Base-by-base conservation (phyloP, 2,888 invertebrate species). In the Archips xylosteana region DNA sequence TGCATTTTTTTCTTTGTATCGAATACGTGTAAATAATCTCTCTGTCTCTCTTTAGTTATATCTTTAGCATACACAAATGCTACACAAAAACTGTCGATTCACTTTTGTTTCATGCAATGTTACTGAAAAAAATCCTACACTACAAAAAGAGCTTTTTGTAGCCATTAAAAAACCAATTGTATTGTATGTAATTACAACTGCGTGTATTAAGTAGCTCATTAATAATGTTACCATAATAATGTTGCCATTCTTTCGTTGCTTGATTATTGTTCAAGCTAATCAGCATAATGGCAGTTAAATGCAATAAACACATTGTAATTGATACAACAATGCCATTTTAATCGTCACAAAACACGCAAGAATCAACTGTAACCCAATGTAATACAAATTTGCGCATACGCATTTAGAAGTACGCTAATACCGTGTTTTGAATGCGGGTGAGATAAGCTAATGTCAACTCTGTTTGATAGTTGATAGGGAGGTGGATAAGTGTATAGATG, bases 271-370 rank as follows among this genome's bases (percentile, higher is more conserved):
- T 39, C 39, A 8, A 2, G 4, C 36, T n/a, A 36, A 60, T 60
- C 23, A 39, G 36, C 60, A 60, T 60, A 60, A 60, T 60, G 8
- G 36, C n/a, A n/a, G 60, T 4, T 60, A 60, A 60, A 34, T 39
- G 60, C 60, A 57, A 57, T 60, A 36, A 36, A 60, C 60, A 60
- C 36, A 60, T 60, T 60, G 36, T 60, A 39, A 60, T 60, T 36
- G 60, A 39, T 39, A 60, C n/a, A n/a, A 8, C 8, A 15, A 59
- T 13, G 5, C 34, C 34, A 59, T n/a, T 8, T 8, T 8, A 2
- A 23, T 9, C 13, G n/a, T 9, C 10, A 13, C n/a, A 39, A n/a
- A 34, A 8, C 60, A 39, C n/a, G 2, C 60, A 39, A 60, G n/a
- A 60, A 39, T 3, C 13, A n/a, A 60, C 60, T n/a, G 1, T 60